A percentile compares a stretch with the other conserved stretches of the same genome.
These are phyloP conservation scores for Struthio camelus DNA, from an alignment of 2,113 vertebrate genomes.

Conservation along the genomic window DNA sequence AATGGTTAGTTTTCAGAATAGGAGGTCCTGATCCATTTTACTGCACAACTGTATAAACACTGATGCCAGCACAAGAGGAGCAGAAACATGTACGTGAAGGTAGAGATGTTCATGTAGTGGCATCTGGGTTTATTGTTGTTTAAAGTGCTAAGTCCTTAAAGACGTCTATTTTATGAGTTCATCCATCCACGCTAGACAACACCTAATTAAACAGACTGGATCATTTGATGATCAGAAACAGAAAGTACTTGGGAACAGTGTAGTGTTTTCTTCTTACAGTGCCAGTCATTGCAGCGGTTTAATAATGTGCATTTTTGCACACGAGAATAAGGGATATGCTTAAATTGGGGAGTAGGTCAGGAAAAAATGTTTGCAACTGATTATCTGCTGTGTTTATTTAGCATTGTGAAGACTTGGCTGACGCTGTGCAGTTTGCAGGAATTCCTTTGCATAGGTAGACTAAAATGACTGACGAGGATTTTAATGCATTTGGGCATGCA, in stretches of 20 bases:
- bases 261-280: background rate
- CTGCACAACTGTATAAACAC: background rate
- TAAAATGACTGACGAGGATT: slow-evolving; percentile 10
- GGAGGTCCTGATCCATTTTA: background rate
- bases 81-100: background rate
- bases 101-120: background rate
- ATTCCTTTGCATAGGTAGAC: background rate
- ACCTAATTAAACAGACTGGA: background rate
- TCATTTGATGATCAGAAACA: background rate
- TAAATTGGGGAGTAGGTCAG: background rate
- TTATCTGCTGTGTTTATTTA: background rate
- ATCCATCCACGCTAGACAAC: background rate
- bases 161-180: background rate
- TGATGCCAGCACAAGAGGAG: background rate
- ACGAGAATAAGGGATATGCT: background rate
- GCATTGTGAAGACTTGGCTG: background rate
- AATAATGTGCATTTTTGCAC: background rate
- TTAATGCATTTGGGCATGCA: slow-evolving; percentile 6
- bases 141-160: background rate
- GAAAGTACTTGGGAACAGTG: background rate
- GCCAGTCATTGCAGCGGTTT: background rate
- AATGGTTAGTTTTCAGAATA: background rate
- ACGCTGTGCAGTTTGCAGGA: background rate
- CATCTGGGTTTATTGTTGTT: background rate
- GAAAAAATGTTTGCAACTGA: background rate